Evolutionary conservation across 2,888 invertebrate species (phyloP), one percentile per base, ranked within the genome.

Genomic region (Caenorhabditis doughertyi): DNA sequence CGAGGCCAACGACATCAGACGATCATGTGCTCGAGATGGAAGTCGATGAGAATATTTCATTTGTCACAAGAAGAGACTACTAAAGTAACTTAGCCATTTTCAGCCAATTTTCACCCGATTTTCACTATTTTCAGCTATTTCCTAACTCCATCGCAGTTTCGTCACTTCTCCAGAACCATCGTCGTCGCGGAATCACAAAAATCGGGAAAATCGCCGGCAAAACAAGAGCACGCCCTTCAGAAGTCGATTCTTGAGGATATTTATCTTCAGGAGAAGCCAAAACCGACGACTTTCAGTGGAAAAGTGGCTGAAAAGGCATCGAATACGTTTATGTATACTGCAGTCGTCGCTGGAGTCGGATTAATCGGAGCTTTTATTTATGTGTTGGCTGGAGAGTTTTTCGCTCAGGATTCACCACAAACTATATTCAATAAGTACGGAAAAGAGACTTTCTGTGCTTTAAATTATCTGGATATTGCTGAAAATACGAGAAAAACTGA

Each of bases 251-350:
- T 87, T 18, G 87, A 87, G 58, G 85, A 87, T 23, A 81, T 88
- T 42, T 72, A 83, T 9, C 51, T 85, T 42, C 44, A 60, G 7
- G 84, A 88, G 56, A 84, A 86, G 73, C 71, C 72, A 21, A 87
- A 87, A 56, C 86, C 88, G 51, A 87, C 87, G 3, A 88, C 88
- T 18, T 88, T 88, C 47, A 53, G 77, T 0, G 88, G 86, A 71
- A 88, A 87, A 71, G 87, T 79, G 9, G 88, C 85, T 1, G 87
- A 88, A 55, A 85, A 85, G 62, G 88, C 88, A 29, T 85, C 86
- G 58, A 90, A 90, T 76, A 90, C 90, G 25, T 87, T 90, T 51
- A 84, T 89, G 81, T 90, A 89, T 84, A 84, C 84, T 0, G 81
- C 86, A 4, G 87, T 88, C 1, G 76, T 83, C 2, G 88, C 79